Base-by-base conservation (phyloP, 2,113 vertebrate species). In the Aleadryas rufinucha region DNA sequence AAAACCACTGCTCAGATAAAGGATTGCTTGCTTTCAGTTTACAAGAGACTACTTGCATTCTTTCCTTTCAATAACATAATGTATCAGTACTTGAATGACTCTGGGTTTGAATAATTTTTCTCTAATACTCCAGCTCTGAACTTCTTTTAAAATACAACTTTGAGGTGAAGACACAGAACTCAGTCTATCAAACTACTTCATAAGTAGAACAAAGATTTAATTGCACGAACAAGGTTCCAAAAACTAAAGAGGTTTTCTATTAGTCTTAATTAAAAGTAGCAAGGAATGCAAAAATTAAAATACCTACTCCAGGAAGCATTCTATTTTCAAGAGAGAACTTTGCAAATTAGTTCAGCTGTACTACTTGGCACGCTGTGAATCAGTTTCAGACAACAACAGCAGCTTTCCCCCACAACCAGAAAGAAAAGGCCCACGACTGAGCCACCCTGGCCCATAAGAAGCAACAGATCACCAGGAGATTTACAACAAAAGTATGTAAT, bases 231-330 rank as follows among this genome's bases (percentile, higher is more conserved):
- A 27, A 79, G 42, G 30, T 37, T 87, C 24, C 35, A 87, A 87
- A 81, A 84, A 28, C 78, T 60, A 47, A 52, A 76, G 47, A 64
- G n/a, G 24, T 56, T 61, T 68, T 37, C 61, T 61, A 49, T 49
- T 26, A 57, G 42, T 77, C 74, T 83, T 94, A 93, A 94, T 79
- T 94, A 80, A 82, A 85, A 94, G 49, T 39, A 85, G 44, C 49
- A 87, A 85, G 45, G 57, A 92, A 91, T 24, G 21, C 53, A 91
- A 91, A 93, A 94, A 87, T 83, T 79, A 49, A 87, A 94, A 78
- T n/a, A 76, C 11, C 8, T 92, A 80, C 66, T 86, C 53, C 66
- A 91, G 75, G 85, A 96, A 94, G 82, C 65, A 83, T 69, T 80
- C 49, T 68, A n/a, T 90, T 95, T 95, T 85, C 66, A 79, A 88